phyloP scores from a whole-genome alignment of 2,797 vertebrate genomes.

The Sebastes matsubarae region DNA sequence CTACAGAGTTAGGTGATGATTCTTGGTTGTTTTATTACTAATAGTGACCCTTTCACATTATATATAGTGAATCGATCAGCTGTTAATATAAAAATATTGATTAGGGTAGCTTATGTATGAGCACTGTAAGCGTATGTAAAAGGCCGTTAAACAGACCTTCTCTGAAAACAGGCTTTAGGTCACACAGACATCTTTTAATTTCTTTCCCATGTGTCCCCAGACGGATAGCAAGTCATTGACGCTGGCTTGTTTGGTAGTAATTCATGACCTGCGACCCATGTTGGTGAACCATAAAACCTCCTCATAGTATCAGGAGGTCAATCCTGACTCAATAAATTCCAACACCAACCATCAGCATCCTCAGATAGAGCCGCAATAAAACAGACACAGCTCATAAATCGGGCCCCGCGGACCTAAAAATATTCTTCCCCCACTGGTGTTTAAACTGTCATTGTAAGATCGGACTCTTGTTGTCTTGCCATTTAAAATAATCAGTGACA shows the following conservation, averaged over 20 bases:
- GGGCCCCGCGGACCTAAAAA: slow-evolving; percentile 41
- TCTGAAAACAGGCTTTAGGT: slow-evolving; percentile 1
- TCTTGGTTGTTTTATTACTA: not conserved
- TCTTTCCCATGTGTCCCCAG: slow-evolving; percentile 13
- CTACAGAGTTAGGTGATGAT: not conserved
- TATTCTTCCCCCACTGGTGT: slow-evolving; percentile 44
- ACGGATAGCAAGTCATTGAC: slow-evolving; percentile 55
- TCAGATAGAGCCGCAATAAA: slow-evolving; percentile 65
- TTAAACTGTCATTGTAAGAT: slow-evolving; percentile 60
- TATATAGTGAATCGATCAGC: not conserved
- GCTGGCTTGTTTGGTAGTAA: slow-evolving; percentile 71
- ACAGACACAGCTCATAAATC: slow-evolving; percentile 71
- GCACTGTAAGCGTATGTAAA: slow-evolving; percentile 6
- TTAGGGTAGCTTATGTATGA: not conserved
- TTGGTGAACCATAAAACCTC: slow-evolving; percentile 71
- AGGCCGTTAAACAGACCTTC: slow-evolving; percentile 8
- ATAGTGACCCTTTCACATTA: not conserved
- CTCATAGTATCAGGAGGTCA: slow-evolving; percentile 64
- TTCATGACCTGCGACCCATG: slow-evolving; percentile 74
- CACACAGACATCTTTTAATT: slow-evolving; percentile 30
- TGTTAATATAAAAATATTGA: not conserved
- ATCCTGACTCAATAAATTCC: slow-evolving; percentile 71
- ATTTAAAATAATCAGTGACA: slow-evolving; percentile 43
- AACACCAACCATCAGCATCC: slow-evolving; percentile 60
- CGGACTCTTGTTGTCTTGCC: slow-evolving; percentile 36